Percentiles rank a stretch among this genome's conserved stretches.
These are phyloP conservation scores for Kryphioiulus occultus DNA, from an alignment of 2,888 invertebrate species.

Conservation along the genomic window DNA sequence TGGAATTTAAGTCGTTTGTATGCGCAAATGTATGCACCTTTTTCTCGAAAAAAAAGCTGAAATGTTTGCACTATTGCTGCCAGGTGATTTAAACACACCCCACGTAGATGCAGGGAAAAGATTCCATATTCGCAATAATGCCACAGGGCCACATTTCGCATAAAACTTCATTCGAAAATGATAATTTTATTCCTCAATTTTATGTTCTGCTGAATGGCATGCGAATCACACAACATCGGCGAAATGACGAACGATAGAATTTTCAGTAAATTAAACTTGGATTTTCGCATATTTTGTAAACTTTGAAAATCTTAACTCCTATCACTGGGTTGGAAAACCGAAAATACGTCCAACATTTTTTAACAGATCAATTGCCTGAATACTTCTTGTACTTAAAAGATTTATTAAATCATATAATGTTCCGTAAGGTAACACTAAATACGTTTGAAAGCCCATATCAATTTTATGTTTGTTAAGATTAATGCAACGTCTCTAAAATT, in stretches of 20 bases:
- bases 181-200: background rate
- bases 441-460: too few relatives aligned
- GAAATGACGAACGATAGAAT: background rate
- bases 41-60: background rate
- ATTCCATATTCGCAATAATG: background rate
- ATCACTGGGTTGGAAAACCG: too few relatives aligned
- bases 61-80: background rate
- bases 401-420: too few relatives aligned
- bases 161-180: background rate
- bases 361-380: background rate
- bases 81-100: slow-evolving; percentile 6
- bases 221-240: background rate
- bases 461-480: too few relatives aligned
- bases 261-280: background rate
- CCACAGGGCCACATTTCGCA: background rate
- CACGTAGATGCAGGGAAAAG: too few relatives aligned
- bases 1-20: slow-evolving; percentile 43
- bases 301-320: too few relatives aligned
- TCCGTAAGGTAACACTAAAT: too few relatives aligned
- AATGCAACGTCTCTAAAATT: too few relatives aligned
- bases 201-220: background rate
- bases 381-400: background rate
- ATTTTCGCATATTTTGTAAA: background rate
- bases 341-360: too few relatives aligned
- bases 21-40: slow-evolving; percentile 1